Evolutionary conservation across 2,888 invertebrate species (phyloP).

Genomic region (Zaprionus obscuricornis): DNA sequence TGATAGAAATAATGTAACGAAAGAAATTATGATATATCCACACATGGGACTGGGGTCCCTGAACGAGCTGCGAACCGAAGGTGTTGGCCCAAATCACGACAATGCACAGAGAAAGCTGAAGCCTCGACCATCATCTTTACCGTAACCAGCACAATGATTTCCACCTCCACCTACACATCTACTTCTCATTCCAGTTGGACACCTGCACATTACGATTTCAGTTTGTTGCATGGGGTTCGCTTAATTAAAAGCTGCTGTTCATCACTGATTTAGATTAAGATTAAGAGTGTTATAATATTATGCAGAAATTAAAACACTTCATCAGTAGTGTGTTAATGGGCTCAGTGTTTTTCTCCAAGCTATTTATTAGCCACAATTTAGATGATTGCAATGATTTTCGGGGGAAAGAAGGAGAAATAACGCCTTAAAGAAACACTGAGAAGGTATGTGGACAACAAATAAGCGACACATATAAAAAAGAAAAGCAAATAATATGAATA

Average conservation of each 20-base stretch:
- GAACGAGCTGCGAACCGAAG: slow-evolving; percentile 76
- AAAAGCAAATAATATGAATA: too few relatives aligned
- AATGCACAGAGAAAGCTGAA: slow-evolving; percentile 30
- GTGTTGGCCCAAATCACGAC: slow-evolving; percentile 62
- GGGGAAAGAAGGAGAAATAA: too few relatives aligned
- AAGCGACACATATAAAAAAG: too few relatives aligned
- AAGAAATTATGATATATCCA: slow-evolving; percentile 25
- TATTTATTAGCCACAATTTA: slow-evolving; percentile 37
- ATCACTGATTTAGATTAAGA: slow-evolving; percentile 34
- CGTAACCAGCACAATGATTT: too few relatives aligned
- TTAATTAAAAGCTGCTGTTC: slow-evolving; percentile 76
- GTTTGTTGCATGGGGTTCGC: slow-evolving; percentile 39
- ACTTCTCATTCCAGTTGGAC: slow-evolving; percentile 33
- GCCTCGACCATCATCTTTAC: too few relatives aligned
- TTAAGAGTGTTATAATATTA: slow-evolving; percentile 53
- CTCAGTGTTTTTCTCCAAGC: too few relatives aligned
- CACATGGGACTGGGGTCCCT: background rate
- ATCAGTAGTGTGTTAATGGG: slow-evolving; percentile 64
- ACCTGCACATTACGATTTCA: slow-evolving; percentile 53
- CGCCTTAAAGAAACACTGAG: too few relatives aligned
- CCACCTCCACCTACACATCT: too few relatives aligned
- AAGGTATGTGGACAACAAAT: too few relatives aligned
- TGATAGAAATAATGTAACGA: slow-evolving; percentile 56
- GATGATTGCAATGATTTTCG: slow-evolving; percentile 55
- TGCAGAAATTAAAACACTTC: slow-evolving; percentile 65